phyloP scores from a whole-genome alignment of 2,888 invertebrate genomes.

The Leucania comma region DNA sequence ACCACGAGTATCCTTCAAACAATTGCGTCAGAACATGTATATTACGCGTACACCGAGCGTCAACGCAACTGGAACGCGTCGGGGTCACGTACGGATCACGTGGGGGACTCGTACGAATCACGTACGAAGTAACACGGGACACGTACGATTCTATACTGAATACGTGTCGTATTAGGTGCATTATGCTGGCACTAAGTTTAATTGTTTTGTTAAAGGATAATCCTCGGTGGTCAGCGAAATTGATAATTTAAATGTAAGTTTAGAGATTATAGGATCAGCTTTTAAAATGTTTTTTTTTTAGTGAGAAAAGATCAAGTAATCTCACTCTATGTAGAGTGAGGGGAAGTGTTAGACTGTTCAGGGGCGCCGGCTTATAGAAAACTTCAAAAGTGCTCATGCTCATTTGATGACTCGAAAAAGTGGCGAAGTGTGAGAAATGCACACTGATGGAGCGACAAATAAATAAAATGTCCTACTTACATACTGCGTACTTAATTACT shows the following conservation, averaged over 20 bases:
- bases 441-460: no score
- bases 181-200: conserved; percentile 39
- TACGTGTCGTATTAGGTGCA: conserved; percentile 60
- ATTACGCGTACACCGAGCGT: conserved; percentile 32
- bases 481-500: no score
- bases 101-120: conserved; percentile 27
- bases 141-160: conserved; percentile 49
- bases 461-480: no score
- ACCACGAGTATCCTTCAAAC: conserved; percentile 3
- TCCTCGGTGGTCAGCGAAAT: conserved; percentile 24
- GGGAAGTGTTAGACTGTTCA: no score
- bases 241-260: conserved; percentile 6
- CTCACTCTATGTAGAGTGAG: background rate
- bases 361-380: no score
- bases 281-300: background rate
- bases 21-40: conserved; percentile 29
- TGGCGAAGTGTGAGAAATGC: no score
- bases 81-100: conserved; percentile 50
- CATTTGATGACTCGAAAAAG: no score
- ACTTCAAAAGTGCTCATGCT: no score
- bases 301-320: no score
- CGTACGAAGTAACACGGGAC: conserved; percentile 37
- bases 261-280: background rate
- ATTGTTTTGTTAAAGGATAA: conserved; percentile 52
- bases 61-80: conserved; percentile 35